These are phyloP conservation scores for Dicrurus megarhynchus DNA, from an alignment of 2,113 vertebrate species.

Conservation along the genomic window DNA sequence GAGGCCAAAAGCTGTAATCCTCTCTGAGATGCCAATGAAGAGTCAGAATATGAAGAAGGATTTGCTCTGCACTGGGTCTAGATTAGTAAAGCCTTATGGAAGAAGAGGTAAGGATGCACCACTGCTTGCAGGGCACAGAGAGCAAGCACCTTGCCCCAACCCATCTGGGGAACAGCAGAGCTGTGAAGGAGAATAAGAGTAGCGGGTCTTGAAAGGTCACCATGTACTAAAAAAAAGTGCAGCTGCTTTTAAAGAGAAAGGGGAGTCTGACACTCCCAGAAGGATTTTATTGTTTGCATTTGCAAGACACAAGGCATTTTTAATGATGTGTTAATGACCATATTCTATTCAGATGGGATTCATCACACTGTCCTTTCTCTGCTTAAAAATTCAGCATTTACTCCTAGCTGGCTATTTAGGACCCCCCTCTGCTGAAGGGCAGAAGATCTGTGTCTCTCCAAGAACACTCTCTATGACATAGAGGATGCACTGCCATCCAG, in stretches of 20 bases:
- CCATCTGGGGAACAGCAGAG: not conserved
- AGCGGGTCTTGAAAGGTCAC: not conserved
- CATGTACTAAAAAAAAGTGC: not conserved
- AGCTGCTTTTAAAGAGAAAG: conserved; percentile 35
- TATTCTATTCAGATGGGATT: conserved; percentile 27
- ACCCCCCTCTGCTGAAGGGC: not conserved
- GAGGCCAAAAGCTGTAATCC: not conserved
- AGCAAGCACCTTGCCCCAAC: not conserved
- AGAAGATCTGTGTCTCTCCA: not conserved
- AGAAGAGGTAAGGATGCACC: not conserved
- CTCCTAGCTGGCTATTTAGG: not conserved
- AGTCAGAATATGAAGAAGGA: not conserved
- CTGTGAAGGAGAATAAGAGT: not conserved
- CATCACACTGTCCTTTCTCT: not conserved
- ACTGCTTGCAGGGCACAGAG: not conserved
- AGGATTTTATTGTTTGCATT: conserved; percentile 48
- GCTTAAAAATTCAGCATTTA: conserved; percentile 1
- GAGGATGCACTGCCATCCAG: not conserved
- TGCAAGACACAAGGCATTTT: not conserved
- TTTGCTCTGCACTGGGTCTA: not conserved
- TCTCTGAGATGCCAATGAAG: not conserved
- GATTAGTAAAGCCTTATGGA: not conserved
- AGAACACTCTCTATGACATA: not conserved
- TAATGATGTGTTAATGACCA: conserved; percentile 50
- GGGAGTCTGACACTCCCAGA: not conserved